These are phyloP conservation scores for Cranoglanis bouderius DNA, from an alignment of 2,113 vertebrate species.

Conservation along the genomic window DNA sequence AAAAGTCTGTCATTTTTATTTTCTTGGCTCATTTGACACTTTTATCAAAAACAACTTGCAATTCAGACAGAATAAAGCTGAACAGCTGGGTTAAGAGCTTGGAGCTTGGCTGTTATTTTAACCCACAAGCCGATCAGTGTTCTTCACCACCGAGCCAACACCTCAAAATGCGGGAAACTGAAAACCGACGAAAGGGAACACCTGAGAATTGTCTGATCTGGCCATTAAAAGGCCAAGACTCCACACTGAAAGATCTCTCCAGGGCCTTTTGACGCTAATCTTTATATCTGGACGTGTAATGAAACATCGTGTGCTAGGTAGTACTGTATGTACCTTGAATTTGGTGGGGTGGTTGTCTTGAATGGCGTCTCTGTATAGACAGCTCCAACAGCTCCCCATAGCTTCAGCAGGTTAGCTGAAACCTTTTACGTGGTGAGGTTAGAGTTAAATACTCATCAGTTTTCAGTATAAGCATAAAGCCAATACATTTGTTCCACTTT, in stretches of 20 bases:
- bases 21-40: neutral
- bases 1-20: neutral
- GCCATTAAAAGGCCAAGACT: neutral
- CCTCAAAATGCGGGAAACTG: neutral
- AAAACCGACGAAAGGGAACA: neutral
- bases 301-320: neutral
- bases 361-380: constrained; percentile 90
- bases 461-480: neutral
- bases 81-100: neutral
- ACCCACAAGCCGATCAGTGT: neutral
- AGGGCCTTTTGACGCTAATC: neutral
- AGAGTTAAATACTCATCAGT: neutral
- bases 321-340: constrained; percentile 83
- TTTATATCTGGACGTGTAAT: neutral
- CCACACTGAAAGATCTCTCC: neutral
- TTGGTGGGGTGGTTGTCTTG: constrained; percentile 97
- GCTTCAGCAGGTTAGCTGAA: constrained; percentile 81
- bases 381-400: constrained; percentile 99
- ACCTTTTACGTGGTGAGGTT: constrained; percentile 69
- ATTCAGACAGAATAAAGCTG: neutral
- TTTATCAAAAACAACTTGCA: neutral
- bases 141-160: neutral
- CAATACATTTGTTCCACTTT: neutral
- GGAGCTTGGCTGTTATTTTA: neutral
- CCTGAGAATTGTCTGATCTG: neutral